These are phyloP conservation scores for Brachypteracias leptosomus DNA, from an alignment of 2,113 vertebrate species.

Conservation along the genomic window DNA sequence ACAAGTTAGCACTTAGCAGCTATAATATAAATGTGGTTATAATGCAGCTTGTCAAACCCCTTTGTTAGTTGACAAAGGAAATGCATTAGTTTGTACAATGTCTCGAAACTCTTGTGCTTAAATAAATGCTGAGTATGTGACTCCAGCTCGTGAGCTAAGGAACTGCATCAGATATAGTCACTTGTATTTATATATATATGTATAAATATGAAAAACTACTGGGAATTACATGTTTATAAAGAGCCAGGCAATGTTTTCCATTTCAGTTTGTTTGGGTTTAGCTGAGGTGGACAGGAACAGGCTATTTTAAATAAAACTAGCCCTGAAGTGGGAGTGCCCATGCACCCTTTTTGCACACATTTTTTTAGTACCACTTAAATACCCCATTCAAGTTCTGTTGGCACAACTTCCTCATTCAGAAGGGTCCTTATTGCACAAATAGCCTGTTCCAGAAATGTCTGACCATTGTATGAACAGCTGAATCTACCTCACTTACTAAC, in stretches of 20 bases:
- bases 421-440: neutral
- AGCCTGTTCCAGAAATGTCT: neutral
- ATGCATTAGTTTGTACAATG: neutral
- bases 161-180: neutral
- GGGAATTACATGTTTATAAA: neutral
- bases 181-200: neutral
- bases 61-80: constrained; percentile 28
- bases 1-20: constrained; percentile 17
- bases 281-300: neutral
- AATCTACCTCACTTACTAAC: neutral
- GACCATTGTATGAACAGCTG: neutral
- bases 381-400: neutral
- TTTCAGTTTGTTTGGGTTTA: neutral
- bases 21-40: neutral
- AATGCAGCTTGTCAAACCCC: neutral
- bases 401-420: neutral
- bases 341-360: neutral
- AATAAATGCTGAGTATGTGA: neutral
- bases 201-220: neutral
- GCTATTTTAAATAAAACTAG: neutral
- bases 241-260: neutral
- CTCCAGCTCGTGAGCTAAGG: neutral
- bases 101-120: neutral
- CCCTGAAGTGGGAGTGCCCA: neutral
- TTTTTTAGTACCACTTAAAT: neutral